phyloP scores from a whole-genome alignment of 2,888 invertebrate genomes.

The Blastobasis adustella region DNA sequence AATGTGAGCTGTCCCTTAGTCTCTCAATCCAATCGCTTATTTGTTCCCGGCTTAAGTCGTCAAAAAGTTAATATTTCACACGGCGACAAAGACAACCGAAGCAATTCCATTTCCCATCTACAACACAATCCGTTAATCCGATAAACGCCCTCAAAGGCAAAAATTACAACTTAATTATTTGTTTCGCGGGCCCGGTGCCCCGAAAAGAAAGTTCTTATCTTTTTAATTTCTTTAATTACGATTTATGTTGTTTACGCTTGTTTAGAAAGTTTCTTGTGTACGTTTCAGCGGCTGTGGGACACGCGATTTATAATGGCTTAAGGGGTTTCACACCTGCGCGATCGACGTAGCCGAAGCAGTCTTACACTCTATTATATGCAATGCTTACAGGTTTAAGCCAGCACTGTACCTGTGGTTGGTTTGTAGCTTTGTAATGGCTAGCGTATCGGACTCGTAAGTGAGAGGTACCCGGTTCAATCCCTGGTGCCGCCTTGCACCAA shows the following conservation, averaged over 20 bases:
- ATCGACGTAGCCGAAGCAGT: too few species aligned
- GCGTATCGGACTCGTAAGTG: too few species aligned
- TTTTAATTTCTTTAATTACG: slow-evolving; percentile 49
- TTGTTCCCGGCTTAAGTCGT: not conserved
- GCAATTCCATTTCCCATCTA: slow-evolving; percentile 11
- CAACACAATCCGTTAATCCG: slow-evolving; percentile 18
- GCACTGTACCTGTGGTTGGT: too few species aligned
- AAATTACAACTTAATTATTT: slow-evolving; percentile 48
- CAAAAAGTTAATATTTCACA: not conserved
- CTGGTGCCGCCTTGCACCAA: too few species aligned
- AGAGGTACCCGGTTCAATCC: too few species aligned
- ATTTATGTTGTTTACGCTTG: slow-evolving; percentile 35
- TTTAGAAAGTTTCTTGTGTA: slow-evolving; percentile 6
- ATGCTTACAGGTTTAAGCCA: too few species aligned
- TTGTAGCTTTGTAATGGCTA: too few species aligned
- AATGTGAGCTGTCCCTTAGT: too few species aligned
- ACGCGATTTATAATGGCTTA: not conserved
- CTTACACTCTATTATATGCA: too few species aligned
- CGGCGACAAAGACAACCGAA: not conserved
- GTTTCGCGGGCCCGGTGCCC: slow-evolving; percentile 11
- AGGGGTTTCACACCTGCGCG: too few species aligned
- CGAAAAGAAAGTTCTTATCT: slow-evolving; percentile 35
- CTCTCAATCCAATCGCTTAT: too few species aligned
- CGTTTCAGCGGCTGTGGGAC: not conserved
- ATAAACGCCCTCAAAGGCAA: slow-evolving; percentile 27